Base-by-base conservation (phyloP, 1,140 invertebrate species). In the Onthophagus taurus region DNA sequence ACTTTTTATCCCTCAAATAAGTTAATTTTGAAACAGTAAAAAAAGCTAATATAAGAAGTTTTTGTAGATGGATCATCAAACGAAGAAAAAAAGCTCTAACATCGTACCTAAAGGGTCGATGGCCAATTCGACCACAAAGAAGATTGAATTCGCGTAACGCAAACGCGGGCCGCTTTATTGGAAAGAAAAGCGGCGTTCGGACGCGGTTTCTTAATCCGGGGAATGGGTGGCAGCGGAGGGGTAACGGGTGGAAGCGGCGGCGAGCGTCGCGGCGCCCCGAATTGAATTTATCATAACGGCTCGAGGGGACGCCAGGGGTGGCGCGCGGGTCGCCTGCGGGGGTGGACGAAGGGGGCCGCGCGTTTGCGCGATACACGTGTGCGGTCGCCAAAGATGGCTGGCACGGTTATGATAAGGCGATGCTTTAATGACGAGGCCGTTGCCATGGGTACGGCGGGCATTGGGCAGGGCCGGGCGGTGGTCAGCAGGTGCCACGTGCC, bases 371-470 rank as follows among this genome's bases (percentile, higher is more conserved):
- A 49, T 53, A 45, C 48, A 48, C 43, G 49, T 42, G 53, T 51
- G 57, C 56, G 61, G 57, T 61, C 52, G 55, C 60, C 65, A 66
- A 68, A 68, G 66, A 68, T 68, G 66, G 66, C 66, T 59, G 58
- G 55, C 57, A 61, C 61, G 66, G 65, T 68, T 68, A 68, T 68
- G 66, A 68, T 68, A 68, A 68, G 66, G 63, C 64, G 63, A 66
- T 66, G 63, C 58, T 64, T 65, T 68, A 68, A 68, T 68, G 66
- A 68, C 65, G 63, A 59, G 60, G 66, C 66, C 63, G 62, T 64
- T 51, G 56, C 53, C 56, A 64, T 64, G 56, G 56, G 46, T 51
- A 64, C 62, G 60, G 61, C 60, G 65, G 63, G 53, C 55, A 64
- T 60, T 60, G 59, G 57, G 59, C 59, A 58, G 57, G 59, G 61